Base-by-base conservation (phyloP, 2,797 vertebrate species). In the Poecilia picta region DNA sequence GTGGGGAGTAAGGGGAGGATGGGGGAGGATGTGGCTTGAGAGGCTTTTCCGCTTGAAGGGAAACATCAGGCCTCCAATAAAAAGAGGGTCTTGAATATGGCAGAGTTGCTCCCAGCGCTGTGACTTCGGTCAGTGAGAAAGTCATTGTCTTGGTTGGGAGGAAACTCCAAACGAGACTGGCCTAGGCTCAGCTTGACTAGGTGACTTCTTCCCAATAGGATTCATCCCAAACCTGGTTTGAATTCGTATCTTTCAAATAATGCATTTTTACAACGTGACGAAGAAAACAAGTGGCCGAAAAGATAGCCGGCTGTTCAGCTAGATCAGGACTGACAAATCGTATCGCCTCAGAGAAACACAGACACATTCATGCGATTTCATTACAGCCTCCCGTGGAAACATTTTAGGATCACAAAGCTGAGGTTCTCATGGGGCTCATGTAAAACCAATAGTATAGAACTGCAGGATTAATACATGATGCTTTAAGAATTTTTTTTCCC, bases 121-220 rank as follows among this genome's bases (percentile, higher is more conserved):
- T 94, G 94, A 95, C 95, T 92, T 93, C 94, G 97, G 95, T 96
- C 95, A 95, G 94, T 94, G 95, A 95, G 95, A 97, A 96, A 97
- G 96, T 96, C 95, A 97, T 97, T 95, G 90, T 94, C 95, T 86
- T 97, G 96, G 96, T 96, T 95, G 94, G 94, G 95, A 96, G 92
- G 83, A 55, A 94, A 94, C 94, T 94, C 94, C 72, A 72, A 77
- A 93, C 93, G 94, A 94, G 92, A 5, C 83, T 71, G 25, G 4
- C 49, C 59, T 10, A 81, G 74, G 79, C 94, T 93, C 94, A 94
- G 94, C 95, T 95, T 95, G 95, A 95, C 95, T 87, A 85, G 86
- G 97, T 97, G 97, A 98, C 97, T 98, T 98, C 97, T 98, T 97
- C 95, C 95, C 95, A 96, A 96, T 97, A 97, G 96, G 96, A 97